Percentiles rank a stretch among this genome's conserved stretches.
phyloP scores from a whole-genome alignment of 2,113 vertebrate genomes.

The Empidonax traillii region DNA sequence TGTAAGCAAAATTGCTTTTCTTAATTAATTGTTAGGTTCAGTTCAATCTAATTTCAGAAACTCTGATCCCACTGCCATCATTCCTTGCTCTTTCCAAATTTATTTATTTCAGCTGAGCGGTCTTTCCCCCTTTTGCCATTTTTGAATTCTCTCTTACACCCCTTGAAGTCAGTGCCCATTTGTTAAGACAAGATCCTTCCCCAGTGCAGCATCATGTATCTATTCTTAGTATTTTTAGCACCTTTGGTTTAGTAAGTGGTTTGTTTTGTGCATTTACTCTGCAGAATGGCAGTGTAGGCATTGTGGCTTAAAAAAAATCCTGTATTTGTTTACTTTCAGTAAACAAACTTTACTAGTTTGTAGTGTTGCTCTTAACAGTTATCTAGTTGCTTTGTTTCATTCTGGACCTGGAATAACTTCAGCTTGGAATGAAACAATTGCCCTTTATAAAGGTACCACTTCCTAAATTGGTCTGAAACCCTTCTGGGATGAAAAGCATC shows the following conservation, averaged over 20 bases:
- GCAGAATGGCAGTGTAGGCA: background rate
- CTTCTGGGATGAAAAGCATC: background rate
- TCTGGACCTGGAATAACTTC: constrained; percentile 14
- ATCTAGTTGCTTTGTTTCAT: constrained; percentile 9
- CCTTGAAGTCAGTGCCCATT: background rate
- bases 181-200: background rate
- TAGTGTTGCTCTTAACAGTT: background rate
- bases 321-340: background rate
- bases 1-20: background rate
- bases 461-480: background rate
- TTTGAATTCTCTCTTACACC: background rate
- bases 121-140: background rate
- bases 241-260: background rate
- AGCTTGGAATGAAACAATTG: background rate
- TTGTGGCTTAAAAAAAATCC: background rate
- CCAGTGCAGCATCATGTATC: background rate
- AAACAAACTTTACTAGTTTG: background rate
- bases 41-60: background rate
- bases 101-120: background rate
- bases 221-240: background rate
- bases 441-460: background rate
- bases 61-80: background rate
- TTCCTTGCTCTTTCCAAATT: background rate
- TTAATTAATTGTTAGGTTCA: background rate
- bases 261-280: background rate